These are phyloP conservation scores for Ephestia elutella DNA, from an alignment of 1,140 invertebrate species.

Conservation along the genomic window DNA sequence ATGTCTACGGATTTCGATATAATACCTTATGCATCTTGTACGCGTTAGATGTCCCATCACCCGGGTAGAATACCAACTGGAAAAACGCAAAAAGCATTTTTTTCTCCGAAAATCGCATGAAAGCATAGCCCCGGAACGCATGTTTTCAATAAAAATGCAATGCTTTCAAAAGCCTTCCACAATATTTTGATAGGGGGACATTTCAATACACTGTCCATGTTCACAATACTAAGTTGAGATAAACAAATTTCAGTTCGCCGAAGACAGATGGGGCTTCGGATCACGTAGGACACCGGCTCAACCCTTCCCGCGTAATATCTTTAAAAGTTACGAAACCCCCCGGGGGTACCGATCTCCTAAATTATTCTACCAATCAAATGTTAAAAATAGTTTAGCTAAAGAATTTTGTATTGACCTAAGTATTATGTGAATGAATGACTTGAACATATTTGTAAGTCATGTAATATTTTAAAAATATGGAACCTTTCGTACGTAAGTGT, in stretches of 20 bases:
- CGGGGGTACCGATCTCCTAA: slow-evolving; percentile 50
- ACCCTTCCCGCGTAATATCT: slow-evolving; percentile 71
- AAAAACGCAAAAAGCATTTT: too few relatives aligned
- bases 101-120: too few relatives aligned
- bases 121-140: too few relatives aligned
- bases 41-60: too few relatives aligned
- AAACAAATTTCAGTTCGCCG: slow-evolving; percentile 54
- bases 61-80: too few relatives aligned
- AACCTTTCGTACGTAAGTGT: too few relatives aligned
- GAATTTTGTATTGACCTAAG: too few relatives aligned
- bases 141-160: not conserved
- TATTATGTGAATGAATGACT: too few relatives aligned
- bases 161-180: not conserved
- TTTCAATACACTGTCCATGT: slow-evolving; percentile 2
- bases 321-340: slow-evolving; percentile 62
- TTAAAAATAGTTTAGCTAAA: slow-evolving; percentile 35
- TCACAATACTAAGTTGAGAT: slow-evolving; percentile 17
- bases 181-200: not conserved
- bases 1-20: too few relatives aligned
- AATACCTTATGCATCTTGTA: too few relatives aligned
- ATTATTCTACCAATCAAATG: slow-evolving; percentile 62
- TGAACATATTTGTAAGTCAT: too few relatives aligned
- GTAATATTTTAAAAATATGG: too few relatives aligned
- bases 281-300: slow-evolving; percentile 65
- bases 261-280: slow-evolving; percentile 64